Conservation (phyloP, 2,113 vertebrate genomes). For the Oncorhynchus keta region DNA sequence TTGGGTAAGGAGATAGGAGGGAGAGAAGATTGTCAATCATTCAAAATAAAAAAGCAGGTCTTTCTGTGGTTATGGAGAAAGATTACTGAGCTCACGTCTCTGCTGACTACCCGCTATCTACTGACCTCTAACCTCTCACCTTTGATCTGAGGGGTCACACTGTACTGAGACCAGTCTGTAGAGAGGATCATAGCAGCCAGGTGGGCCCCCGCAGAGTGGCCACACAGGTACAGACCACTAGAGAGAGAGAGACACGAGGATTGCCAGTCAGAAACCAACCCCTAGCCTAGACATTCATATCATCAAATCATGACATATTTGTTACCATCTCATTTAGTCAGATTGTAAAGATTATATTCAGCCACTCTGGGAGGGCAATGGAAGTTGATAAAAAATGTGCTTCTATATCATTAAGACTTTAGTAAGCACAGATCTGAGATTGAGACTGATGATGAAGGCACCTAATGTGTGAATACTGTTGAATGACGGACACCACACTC, state of each 20-base stretch:
- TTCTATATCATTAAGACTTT: too few species aligned
- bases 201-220: slow-evolving; percentile 94
- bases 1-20: background rate
- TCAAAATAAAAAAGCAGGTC: background rate
- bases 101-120: background rate
- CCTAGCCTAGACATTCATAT: too few species aligned
- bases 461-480: slow-evolving; percentile 79
- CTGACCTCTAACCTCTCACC: slow-evolving; percentile 64
- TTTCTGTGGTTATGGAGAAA: background rate
- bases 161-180: slow-evolving; percentile 81
- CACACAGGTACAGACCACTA: slow-evolving; percentile 89
- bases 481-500: slow-evolving; percentile 76
- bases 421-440: too few species aligned
- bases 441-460: slow-evolving; percentile 38
- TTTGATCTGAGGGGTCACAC: slow-evolving; percentile 80
- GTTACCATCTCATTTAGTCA: too few species aligned
- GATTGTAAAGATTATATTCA: too few species aligned
- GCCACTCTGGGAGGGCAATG: too few species aligned
- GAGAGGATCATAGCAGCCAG: slow-evolving; percentile 87
- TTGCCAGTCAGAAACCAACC: too few species aligned
- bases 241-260: background rate
- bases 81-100: background rate
- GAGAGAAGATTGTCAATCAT: background rate
- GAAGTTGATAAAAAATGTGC: too few species aligned
- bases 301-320: too few species aligned